Percentiles rank a stretch among this genome's conserved stretches.
phyloP scores from a whole-genome alignment of 2,888 invertebrate species.

The Odontomyia ornata region DNA sequence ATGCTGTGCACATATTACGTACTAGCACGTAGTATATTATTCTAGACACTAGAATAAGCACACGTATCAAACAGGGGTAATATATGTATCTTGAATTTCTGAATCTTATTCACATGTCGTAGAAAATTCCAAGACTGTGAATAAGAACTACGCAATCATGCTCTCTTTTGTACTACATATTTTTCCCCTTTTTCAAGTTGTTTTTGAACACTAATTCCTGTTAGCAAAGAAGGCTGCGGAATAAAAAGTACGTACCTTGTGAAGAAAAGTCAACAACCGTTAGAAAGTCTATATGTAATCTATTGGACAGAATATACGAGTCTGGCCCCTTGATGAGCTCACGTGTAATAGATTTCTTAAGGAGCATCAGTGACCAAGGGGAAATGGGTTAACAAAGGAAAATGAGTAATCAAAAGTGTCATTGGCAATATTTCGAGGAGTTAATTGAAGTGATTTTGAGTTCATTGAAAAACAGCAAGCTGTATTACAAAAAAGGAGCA shows the following conservation, averaged over 20 bases:
- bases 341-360: too few species aligned
- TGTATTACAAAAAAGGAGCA: not conserved
- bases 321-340: too few species aligned
- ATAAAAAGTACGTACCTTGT: too few species aligned
- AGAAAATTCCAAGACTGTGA: slow-evolving; percentile 36
- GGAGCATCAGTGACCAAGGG: not conserved
- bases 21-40: not conserved
- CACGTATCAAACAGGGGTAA: not conserved
- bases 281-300: not conserved
- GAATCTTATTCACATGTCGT: not conserved
- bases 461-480: not conserved
- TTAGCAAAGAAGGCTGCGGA: not conserved
- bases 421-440: not conserved
- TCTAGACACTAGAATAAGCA: not conserved
- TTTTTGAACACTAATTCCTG: not conserved
- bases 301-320: too few species aligned
- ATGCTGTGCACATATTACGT: not conserved
- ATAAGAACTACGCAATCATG: slow-evolving; percentile 5
- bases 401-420: slow-evolving; percentile 1
- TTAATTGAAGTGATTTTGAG: slow-evolving; percentile 5
- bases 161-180: too few species aligned
- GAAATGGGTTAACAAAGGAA: not conserved
- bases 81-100: not conserved
- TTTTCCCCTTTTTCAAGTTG: not conserved
- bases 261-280: slow-evolving; percentile 20